Evolutionary conservation across 1,140 invertebrate species (phyloP).

Genomic region (Dendrolimus punctatus): DNA sequence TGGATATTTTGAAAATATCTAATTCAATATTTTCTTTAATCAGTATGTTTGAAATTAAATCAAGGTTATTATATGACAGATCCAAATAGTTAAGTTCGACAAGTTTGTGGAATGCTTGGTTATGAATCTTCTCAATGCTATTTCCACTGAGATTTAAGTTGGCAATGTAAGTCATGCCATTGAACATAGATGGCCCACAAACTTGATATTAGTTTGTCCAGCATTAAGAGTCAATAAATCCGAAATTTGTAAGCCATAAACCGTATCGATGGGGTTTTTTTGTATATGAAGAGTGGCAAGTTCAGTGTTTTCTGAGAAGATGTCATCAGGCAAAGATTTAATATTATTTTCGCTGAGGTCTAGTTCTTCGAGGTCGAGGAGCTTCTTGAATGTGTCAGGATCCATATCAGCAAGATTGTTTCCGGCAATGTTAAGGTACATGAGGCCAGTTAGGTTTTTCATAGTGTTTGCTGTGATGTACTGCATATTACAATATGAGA

Average conservation of each 20-base stretch:
- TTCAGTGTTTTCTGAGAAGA: constrained; percentile 74
- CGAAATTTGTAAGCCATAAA: constrained; percentile 69
- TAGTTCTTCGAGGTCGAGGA: constrained; percentile 76
- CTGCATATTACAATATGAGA: constrained; percentile 77
- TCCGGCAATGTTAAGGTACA: constrained; percentile 76
- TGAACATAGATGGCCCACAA: constrained; percentile 77
- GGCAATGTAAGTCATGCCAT: constrained; percentile 74
- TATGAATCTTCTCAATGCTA: constrained; percentile 76
- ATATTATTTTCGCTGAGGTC: constrained; percentile 78
- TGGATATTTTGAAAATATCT: constrained; percentile 77
- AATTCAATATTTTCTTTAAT: constrained; percentile 78
- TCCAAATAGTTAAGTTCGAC: constrained; percentile 77
- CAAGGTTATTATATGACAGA: constrained; percentile 78
- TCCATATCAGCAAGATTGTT: constrained; percentile 77
- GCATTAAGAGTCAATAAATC: constrained; percentile 76
- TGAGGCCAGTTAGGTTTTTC: constrained; percentile 73
- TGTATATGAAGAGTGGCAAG: constrained; percentile 75
- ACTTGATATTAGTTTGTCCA: constrained; percentile 76
- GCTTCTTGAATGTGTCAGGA: constrained; percentile 71
- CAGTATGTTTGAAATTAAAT: constrained; percentile 75
- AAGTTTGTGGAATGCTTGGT: constrained; percentile 76
- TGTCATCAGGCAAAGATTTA: constrained; percentile 69
- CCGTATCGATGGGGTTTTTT: constrained; percentile 71
- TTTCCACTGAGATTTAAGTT: constrained; percentile 77
- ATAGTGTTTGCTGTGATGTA: constrained; percentile 75